Base-by-base conservation (phyloP, 2,113 vertebrate species). In the Suricata suricatta region DNA sequence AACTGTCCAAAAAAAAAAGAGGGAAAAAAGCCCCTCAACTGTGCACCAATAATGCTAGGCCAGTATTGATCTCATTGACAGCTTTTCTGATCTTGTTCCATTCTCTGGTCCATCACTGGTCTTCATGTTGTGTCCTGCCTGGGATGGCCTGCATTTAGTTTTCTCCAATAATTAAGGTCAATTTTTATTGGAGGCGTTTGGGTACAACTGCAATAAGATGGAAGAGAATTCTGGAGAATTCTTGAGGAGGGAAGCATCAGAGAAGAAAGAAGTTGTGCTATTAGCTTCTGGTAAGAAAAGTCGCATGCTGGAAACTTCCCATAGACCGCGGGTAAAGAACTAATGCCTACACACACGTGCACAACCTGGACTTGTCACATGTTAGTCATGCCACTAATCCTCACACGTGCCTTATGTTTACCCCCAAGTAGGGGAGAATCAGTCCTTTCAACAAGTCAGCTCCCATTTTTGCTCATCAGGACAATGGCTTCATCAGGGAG, bases 261-360 rank as follows among this genome's bases (percentile, higher is more conserved):
- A 63, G 31, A 81, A 74, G 35, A 64, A 69, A 57, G 33, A 79
- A 87, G 47, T 35, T 35, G 10, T 72, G 44, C 29, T 50, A 50
- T 8, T 71, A 74, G 64, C 57, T 95, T 94, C 57, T 91, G n/a
- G 27, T 50, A 25, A 76, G 38, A 64, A 71, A 60, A 23, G 41
- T 66, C 41, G 33, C 7, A 12, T 41, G 10, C 77, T 52, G 41
- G 68, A 41, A 64, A 95, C 8, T 5, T 44, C 16, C 9, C 25
- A 3, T 2, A 25, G 76, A 44, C 9, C 2, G 27, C 17, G 41
- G 50, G 57, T 35, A 54, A 84, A 71, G 69, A 11, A 68, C 25
- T 0, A 25, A 63, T 4, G 25, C 8, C 50, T 31, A 23, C 3
- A 47, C 0, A 1, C 2, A 19, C 14, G 25, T 4, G 0, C 33